Conservation (phyloP, 2,797 vertebrate genomes). For the Zalophus californianus region DNA sequence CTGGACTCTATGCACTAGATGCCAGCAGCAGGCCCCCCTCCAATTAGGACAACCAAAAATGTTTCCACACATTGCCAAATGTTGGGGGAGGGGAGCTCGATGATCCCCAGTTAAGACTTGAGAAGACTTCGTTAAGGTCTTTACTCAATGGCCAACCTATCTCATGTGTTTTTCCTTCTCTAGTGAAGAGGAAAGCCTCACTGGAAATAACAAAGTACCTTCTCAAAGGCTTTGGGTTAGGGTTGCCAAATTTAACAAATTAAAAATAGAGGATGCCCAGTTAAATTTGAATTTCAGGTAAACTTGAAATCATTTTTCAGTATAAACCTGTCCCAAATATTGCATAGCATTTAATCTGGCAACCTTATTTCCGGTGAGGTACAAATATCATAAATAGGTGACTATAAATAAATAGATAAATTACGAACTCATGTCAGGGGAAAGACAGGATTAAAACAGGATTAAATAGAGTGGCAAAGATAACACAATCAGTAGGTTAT, state of each 20-base stretch:
- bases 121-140: slow-evolving; percentile 29
- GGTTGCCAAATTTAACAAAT: slow-evolving; percentile 25
- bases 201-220: slow-evolving; percentile 8
- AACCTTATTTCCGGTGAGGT: slow-evolving; percentile 42
- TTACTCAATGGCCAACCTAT: not conserved
- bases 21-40: not conserved
- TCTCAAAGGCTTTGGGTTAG: slow-evolving; percentile 23
- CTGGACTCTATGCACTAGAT: not conserved
- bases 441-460: slow-evolving; percentile 53
- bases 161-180: not conserved
- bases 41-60: not conserved
- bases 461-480: slow-evolving; percentile 18
- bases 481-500: not conserved
- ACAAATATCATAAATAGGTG: slow-evolving; percentile 32
- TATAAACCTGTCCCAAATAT: not conserved
- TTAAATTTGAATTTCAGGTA: slow-evolving; percentile 60
- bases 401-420: not conserved
- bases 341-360: slow-evolving; percentile 54
- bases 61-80: not conserved
- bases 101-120: not conserved
- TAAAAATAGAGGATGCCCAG: not conserved
- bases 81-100: not conserved
- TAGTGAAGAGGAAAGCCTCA: not conserved
- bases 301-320: not conserved
- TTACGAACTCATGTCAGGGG: not conserved